Evolutionary conservation across 1,140 invertebrate genomes (phyloP), one percentile per base, ranked within the genome.

Genomic region (Luehdorfia chinensis): DNA sequence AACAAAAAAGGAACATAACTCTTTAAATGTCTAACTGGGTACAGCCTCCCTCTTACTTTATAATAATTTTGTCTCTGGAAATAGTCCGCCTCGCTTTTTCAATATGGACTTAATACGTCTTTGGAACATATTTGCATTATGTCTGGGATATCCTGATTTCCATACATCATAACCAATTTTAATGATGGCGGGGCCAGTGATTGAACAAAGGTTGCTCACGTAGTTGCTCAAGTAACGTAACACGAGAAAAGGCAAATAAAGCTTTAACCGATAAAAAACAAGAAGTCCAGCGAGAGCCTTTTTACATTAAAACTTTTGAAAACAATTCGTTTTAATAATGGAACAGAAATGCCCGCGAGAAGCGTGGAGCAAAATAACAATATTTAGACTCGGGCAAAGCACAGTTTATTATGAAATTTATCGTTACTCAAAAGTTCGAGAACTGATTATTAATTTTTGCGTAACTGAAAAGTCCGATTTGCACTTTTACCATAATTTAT

Each of bases 331-430:
- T 66, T 67, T 60, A 66, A 68, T 68, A 65, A 70, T 69, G 66
- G 62, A 64, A 54, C 55, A 66, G 49, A 58, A 66, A 70, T 66
- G 50, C 53, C 64, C 63, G 58, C 60, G 55, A 62, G 64, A 59
- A 49, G 27, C 48, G 51, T 53, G 34, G 39, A 66, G 66, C 60
- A 75, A 79, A 75, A 75, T 75, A 72, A 76, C n/a, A 76, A 64
- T 79, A 75, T 75, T 74, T 51, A 59, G 58, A 65, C 13, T 70
- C 50, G 44, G 58, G 47, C 62, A 59, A 44, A 66, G 67, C 62
- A 57, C 61, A 65, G 60, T 70, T 77, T 73, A 68, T 71, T 75
- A 79, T 68, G 60, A 71, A 69, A 62, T 66, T 66, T 66, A 72
- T 66, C 68, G 59, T 62, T 66, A 59, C 58, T 66, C 55, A 52